Conservation (phyloP, 64 coral and sea anemone genomes). For the Hydrozoanthus tunicans region DNA sequence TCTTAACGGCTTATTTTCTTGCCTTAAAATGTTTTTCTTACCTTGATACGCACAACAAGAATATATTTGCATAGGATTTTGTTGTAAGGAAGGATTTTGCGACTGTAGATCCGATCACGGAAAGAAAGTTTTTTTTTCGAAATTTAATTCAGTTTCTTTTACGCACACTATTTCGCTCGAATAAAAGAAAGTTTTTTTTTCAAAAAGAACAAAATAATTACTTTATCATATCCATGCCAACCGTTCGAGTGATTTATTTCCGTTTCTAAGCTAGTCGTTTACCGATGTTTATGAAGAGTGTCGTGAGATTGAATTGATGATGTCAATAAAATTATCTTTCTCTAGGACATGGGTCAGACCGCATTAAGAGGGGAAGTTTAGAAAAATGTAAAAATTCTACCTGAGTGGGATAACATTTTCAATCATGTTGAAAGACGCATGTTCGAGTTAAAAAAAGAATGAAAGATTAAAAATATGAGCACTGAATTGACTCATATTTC, state of each 20-base stretch:
- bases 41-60: too few relatives aligned
- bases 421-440: slow-evolving; percentile 1
- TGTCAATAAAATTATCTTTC: not conserved
- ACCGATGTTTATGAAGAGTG: not conserved
- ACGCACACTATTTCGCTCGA: too few relatives aligned
- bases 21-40: too few relatives aligned
- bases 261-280: not conserved
- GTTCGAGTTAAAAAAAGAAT: not conserved
- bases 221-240: too few relatives aligned
- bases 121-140: too few relatives aligned
- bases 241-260: not conserved
- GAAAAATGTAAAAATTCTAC: not conserved
- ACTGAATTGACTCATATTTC: not conserved
- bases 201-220: too few relatives aligned
- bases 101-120: too few relatives aligned
- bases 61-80: too few relatives aligned
- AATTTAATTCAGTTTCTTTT: too few relatives aligned
- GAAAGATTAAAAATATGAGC: not conserved
- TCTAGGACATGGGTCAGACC: not conserved
- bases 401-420: not conserved
- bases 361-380: not conserved
- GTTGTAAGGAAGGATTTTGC: too few relatives aligned
- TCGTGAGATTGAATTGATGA: not conserved
- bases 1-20: too few relatives aligned
- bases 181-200: too few relatives aligned